Conservation (phyloP, 1,140 invertebrate genomes). For the Nixonia krombeini region DNA sequence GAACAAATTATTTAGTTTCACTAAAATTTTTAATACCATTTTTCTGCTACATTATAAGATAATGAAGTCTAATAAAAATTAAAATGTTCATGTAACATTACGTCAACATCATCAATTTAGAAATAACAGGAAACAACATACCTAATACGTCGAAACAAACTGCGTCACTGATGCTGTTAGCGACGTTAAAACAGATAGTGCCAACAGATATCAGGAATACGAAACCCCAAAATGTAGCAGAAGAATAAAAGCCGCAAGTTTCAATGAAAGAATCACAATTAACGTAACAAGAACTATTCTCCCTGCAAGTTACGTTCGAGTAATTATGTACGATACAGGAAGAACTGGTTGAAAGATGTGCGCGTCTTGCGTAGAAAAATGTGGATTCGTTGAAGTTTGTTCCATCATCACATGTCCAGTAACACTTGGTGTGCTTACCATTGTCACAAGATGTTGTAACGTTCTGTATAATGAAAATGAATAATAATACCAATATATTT, state of each 20-base stretch:
- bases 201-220: constrained; percentile 80
- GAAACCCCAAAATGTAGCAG: constrained; percentile 79
- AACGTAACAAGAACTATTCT: constrained; percentile 33
- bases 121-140: too few relatives aligned
- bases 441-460: not conserved
- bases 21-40: too few relatives aligned
- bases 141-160: constrained; percentile 86
- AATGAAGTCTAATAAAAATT: too few relatives aligned
- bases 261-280: constrained; percentile 43
- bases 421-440: constrained; percentile 31
- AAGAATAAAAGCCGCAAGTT: constrained; percentile 70
- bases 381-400: constrained; percentile 31
- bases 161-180: constrained; percentile 83
- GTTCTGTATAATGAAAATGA: constrained; percentile 34
- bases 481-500: too few relatives aligned
- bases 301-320: constrained; percentile 9
- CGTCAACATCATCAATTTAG: too few relatives aligned
- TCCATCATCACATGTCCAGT: constrained; percentile 46
- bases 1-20: too few relatives aligned
- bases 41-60: too few relatives aligned
- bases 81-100: too few relatives aligned
- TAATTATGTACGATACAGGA: constrained; percentile 38
- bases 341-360: constrained; percentile 48
- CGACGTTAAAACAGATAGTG: constrained; percentile 82
- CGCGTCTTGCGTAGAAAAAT: constrained; percentile 27